Percentiles rank a stretch among this genome's conserved stretches.
Evolutionary conservation across 64 coral and sea anemone genomes (phyloP).

Genomic region (Stylophora pistillata): DNA sequence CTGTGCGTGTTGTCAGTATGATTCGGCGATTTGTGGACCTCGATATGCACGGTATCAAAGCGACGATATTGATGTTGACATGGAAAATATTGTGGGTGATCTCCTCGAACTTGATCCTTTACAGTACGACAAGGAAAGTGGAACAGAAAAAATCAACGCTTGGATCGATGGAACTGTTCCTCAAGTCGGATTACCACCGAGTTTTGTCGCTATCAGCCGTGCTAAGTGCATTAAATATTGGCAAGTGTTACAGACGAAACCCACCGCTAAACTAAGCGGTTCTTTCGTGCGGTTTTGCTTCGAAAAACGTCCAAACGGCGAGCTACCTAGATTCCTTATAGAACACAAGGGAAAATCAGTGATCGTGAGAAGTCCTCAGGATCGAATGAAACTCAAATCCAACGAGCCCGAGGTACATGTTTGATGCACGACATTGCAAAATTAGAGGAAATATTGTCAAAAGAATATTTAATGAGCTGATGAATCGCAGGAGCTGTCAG

Average conservation of each 20-base stretch:
- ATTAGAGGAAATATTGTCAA: constrained; percentile 20
- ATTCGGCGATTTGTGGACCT: constrained; percentile 47
- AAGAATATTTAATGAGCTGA: constrained; percentile 53
- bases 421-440: background rate
- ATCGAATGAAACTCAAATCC: background rate
- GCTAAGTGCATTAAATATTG: constrained; percentile 96
- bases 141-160: constrained; percentile 76
- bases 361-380: constrained; percentile 74
- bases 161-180: constrained; percentile 82
- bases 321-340: constrained; percentile 84
- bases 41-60: constrained; percentile 82
- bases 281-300: constrained; percentile 90
- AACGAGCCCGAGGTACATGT: constrained; percentile 56
- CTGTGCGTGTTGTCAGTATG: constrained; percentile 54
- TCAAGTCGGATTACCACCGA: constrained; percentile 65
- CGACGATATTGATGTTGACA: constrained; percentile 76
- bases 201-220: constrained; percentile 76
- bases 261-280: constrained; percentile 79
- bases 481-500: background rate
- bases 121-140: constrained; percentile 76
- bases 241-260: constrained; percentile 84
- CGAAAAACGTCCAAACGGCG: constrained; percentile 85
- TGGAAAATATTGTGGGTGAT: constrained; percentile 81
- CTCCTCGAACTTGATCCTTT: constrained; percentile 87
- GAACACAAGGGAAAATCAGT: constrained; percentile 93